Percentiles rank a stretch among this genome's conserved stretches.
Conservation (phyloP, 2,113 vertebrate species). For the Balaeniceps rex region DNA sequence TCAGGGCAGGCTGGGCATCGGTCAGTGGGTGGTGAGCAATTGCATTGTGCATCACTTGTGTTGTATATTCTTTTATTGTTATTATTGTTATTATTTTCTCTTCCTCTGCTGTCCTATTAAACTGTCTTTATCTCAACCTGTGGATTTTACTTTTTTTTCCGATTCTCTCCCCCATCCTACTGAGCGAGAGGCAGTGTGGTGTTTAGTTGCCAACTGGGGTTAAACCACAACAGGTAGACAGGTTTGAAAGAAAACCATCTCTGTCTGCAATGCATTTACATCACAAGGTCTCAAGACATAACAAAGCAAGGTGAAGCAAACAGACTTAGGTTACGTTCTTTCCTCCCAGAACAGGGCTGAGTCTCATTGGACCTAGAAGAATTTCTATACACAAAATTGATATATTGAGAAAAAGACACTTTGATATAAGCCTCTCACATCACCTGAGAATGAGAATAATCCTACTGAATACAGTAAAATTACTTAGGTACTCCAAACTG, state of each 20-base stretch:
- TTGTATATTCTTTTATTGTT: too few relatives aligned
- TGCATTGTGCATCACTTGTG: too few relatives aligned
- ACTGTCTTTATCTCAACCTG: too few relatives aligned
- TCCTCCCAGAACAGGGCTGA: neutral
- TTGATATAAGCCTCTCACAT: neutral
- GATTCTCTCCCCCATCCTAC: too few relatives aligned
- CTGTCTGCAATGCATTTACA: neutral
- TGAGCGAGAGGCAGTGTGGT: too few relatives aligned
- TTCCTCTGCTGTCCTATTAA: too few relatives aligned
- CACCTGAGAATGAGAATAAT: neutral
- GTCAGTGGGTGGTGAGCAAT: too few relatives aligned
- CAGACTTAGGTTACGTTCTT: neutral
- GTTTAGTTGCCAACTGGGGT: too few relatives aligned
- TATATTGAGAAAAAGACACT: neutral
- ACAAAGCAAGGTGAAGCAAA: neutral
- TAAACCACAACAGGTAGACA: too few relatives aligned
- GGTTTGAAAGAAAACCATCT: neutral
- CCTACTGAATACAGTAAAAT: neutral
- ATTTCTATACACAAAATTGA: neutral
- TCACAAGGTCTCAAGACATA: neutral
- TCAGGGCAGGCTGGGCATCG: too few relatives aligned
- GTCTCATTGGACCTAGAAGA: neutral
- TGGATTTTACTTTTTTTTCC: too few relatives aligned
- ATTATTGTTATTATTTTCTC: too few relatives aligned
- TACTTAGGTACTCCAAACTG: neutral